Base-by-base conservation (phyloP, 2,888 invertebrate species). In the Agrochola circellaris region DNA sequence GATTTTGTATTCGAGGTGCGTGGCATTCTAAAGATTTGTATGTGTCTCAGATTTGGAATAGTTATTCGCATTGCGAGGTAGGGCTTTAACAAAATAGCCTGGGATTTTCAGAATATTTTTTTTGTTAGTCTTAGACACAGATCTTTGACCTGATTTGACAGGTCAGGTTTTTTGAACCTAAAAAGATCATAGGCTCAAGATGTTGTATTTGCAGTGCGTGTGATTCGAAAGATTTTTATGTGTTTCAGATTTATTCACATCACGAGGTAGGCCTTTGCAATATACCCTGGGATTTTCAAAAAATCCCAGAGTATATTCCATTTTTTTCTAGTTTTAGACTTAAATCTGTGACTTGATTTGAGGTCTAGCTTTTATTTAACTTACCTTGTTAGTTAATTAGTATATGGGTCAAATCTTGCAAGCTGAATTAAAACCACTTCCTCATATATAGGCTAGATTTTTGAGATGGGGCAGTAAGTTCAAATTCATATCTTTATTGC, bases 1-100 rank as follows among this genome's bases (percentile, higher is more conserved):
- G 15, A 23, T 62, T 66, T 66, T n/a, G 54, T 82, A 62, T 82
- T 62, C 38, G 1, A 1, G 38, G 56, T 30, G 38, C 65, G 82
- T 82, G 38, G 56, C 8, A 58, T 61, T 56, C n/a, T 23, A 38
- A 75, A 54, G 20, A 66, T 48, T 54, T 42, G 15, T 30, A 0
- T 65, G 26, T 54, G 9, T 15, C 23, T 8, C 9, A 38, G 20
- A n/a, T 80, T 34, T 38, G 4, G 7, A 2, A 38, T n/a, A 20
- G 38, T 13, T 38, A 48, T 51, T 54, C 5, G 13, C 38, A 62
- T 62, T 62, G 5, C 15, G 61, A 15, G 20, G 7, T 15, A 9
- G 13, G 34, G 48, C 26, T 3, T 65, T 15, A 73, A 13, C 17
- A 51, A 23, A 15, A 45, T 9, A 45, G 15, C 7, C 34, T n/a